Percentiles rank a stretch among this genome's conserved stretches.
These are phyloP conservation scores for Agrotis clavis DNA, from an alignment of 2,888 invertebrate genomes.

Conservation along the genomic window DNA sequence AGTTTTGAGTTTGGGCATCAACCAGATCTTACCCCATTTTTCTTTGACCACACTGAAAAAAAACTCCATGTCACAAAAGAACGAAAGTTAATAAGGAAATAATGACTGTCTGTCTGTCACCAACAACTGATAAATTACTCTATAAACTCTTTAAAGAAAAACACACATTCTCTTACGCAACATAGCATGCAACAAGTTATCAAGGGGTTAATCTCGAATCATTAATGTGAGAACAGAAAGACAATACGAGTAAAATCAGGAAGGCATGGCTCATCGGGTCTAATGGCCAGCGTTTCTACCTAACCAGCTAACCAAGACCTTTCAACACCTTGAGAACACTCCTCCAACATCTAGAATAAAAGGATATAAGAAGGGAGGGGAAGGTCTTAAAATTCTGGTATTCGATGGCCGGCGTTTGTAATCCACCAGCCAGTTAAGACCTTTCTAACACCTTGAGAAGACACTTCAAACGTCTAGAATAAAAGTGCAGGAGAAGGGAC, in stretches of 20 bases:
- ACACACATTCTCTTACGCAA: slow-evolving; percentile 31
- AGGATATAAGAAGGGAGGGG: slow-evolving; percentile 35
- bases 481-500: slow-evolving; percentile 35
- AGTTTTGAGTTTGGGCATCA: too few species aligned
- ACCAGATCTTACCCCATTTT: not conserved
- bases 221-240: slow-evolving; percentile 83
- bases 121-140: not conserved
- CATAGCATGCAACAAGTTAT: slow-evolving; percentile 60
- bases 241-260: slow-evolving; percentile 83
- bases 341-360: slow-evolving; percentile 12
- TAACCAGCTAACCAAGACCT: slow-evolving; percentile 67
- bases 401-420: not conserved
- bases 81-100: not conserved
- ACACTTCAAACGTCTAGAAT: not conserved
- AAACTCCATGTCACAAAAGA: not conserved
- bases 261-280: slow-evolving; percentile 85
- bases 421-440: slow-evolving; percentile 65
- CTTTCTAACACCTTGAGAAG: slow-evolving; percentile 26
- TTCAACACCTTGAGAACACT: slow-evolving; percentile 6
- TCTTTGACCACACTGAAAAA: not conserved
- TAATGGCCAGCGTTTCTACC: slow-evolving; percentile 78
- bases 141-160: slow-evolving; percentile 23
- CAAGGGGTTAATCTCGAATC: slow-evolving; percentile 67
- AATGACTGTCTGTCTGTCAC: not conserved
- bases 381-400: slow-evolving; percentile 67